Evolutionary conservation across 1,140 invertebrate species (phyloP).

Genomic region (Tribolium madens): DNA sequence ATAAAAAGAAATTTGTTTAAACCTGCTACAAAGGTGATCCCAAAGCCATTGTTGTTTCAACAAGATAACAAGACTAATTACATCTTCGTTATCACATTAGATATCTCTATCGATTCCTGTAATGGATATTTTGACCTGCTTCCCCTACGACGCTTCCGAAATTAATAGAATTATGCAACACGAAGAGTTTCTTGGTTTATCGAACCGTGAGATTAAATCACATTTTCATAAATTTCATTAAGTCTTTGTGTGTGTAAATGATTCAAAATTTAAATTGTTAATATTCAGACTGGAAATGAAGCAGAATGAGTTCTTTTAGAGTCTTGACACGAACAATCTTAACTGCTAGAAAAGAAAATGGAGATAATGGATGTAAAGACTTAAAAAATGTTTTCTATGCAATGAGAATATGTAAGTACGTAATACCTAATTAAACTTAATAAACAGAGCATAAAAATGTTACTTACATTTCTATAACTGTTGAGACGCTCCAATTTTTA

Average conservation of each 20-base stretch:
- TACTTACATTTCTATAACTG: not conserved
- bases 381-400: constrained; percentile 5
- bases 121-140: not conserved
- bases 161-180: not conserved
- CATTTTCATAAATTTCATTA: not conserved
- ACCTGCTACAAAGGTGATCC: not conserved
- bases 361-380: not conserved
- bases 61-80: not conserved
- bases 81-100: not conserved
- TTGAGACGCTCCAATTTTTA: not conserved
- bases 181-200: not conserved
- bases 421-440: not conserved
- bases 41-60: not conserved
- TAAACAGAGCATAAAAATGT: not conserved
- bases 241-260: not conserved
- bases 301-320: not conserved
- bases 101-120: not conserved
- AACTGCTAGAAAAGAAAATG: not conserved
- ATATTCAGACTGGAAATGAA: no score
- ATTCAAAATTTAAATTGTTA: no score
- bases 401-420: not conserved
- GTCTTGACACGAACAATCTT: not conserved
- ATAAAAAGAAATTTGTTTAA: no score
- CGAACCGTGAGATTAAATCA: not conserved
- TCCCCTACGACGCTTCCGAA: not conserved